phyloP scores from a whole-genome alignment of 2,888 invertebrate genomes.

The Coleophora flavipennella region DNA sequence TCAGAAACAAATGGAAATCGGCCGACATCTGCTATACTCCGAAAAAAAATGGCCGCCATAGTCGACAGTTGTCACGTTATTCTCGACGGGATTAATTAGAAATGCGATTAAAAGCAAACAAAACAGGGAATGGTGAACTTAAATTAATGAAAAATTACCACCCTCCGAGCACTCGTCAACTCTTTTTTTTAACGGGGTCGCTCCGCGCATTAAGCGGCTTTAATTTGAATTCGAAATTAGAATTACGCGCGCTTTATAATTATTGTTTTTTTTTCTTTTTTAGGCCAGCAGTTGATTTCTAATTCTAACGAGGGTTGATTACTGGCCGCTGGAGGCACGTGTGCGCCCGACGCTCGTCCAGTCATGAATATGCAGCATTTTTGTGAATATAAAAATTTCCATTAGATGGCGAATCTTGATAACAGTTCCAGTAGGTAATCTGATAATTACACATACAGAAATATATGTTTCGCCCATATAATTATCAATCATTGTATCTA shows the following conservation, averaged over 20 bases:
- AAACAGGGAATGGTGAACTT: conserved; percentile 74
- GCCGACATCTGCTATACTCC: conserved; percentile 70
- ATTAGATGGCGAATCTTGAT: no score
- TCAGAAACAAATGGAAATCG: conserved; percentile 74
- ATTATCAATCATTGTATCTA: no score
- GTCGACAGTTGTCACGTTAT: conserved; percentile 74
- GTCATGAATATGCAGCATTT: conserved; percentile 5
- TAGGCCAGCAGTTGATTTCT: conserved; percentile 60
- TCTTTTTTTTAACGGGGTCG: conserved; percentile 70
- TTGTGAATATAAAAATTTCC: not conserved
- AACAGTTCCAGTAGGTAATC: no score
- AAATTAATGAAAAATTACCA: conserved; percentile 74
- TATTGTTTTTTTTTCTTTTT: conserved; percentile 56
- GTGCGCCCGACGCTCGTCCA: conserved; percentile 2
- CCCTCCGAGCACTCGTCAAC: conserved; percentile 71
- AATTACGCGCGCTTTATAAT: conserved; percentile 73
- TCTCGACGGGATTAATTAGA: conserved; percentile 74
- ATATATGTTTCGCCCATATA: no score
- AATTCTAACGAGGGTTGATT: conserved; percentile 56
- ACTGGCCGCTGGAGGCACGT: conserved; percentile 1
- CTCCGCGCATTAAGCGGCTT: conserved; percentile 73
- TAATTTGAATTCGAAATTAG: conserved; percentile 74
- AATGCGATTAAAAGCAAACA: conserved; percentile 74
- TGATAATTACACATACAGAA: not conserved
- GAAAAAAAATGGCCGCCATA: conserved; percentile 66